Evolutionary conservation across 35 echinoderm and acorn worm species (phyloP).

Genomic region (Apostichopus californicus): DNA sequence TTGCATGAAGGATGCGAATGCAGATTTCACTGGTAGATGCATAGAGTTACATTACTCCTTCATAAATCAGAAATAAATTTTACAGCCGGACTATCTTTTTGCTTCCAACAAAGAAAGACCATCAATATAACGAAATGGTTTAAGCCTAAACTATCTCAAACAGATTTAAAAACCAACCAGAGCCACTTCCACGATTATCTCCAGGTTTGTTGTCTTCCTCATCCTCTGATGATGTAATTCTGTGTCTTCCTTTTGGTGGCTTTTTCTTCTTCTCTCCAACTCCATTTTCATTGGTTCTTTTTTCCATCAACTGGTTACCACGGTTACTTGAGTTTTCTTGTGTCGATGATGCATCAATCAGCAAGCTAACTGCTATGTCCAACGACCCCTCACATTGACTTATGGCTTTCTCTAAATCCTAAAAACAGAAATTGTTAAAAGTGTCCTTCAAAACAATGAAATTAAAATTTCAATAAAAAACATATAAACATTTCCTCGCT

Average conservation of each 20-base stretch:
- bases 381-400: neutral
- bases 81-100: too few species aligned
- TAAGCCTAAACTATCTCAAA: too few species aligned
- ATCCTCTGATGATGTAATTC: neutral
- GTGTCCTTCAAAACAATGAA: too few species aligned
- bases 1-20: too few species aligned
- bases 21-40: too few species aligned
- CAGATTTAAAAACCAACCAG: neutral
- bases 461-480: too few species aligned
- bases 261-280: neutral
- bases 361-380: slow-evolving; percentile 19
- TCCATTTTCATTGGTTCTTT: neutral
- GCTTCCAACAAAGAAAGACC: too few species aligned
- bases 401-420: slow-evolving; percentile 1
- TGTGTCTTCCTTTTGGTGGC: neutral
- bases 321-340: neutral
- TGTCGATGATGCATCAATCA: neutral
- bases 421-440: neutral
- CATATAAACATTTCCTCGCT: too few species aligned
- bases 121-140: too few species aligned
- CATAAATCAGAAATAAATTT: too few species aligned
- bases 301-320: neutral
- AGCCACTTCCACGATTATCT: neutral
- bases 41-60: too few species aligned
- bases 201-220: neutral